Evolutionary conservation across 2,888 invertebrate species (phyloP).

Genomic region (Drosophila tanythrix): DNA sequence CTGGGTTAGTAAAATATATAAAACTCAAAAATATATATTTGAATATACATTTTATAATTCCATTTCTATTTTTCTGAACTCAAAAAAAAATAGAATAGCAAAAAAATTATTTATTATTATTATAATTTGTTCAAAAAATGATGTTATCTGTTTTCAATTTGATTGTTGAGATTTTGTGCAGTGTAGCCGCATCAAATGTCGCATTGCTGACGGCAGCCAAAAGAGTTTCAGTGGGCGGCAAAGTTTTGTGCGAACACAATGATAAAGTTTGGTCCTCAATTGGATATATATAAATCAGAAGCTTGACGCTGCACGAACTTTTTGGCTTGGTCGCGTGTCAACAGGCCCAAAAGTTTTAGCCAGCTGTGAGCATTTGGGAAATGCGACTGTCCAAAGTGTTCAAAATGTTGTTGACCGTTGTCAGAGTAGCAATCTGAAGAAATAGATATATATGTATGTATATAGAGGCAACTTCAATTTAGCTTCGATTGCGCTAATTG

Average conservation of each 20-base stretch:
- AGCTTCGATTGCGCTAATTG: conserved; percentile 53
- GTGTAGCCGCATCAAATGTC: conserved; percentile 32
- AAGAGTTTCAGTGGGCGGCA: conserved; percentile 35
- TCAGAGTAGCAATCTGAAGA: not conserved
- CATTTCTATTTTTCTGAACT: not conserved
- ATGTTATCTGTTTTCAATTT: not conserved
- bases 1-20: conserved; percentile 85
- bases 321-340: conserved; percentile 48
- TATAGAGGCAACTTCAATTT: conserved; percentile 28
- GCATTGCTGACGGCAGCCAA: conserved; percentile 40
- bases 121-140: not conserved
- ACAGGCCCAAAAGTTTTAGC: conserved; percentile 33
- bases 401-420: conserved; percentile 35
- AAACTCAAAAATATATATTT: not conserved
- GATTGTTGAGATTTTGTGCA: not conserved
- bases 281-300: conserved; percentile 73
- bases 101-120: not conserved
- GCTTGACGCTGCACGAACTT: conserved; percentile 44
- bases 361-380: conserved; percentile 26
- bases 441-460: not conserved
- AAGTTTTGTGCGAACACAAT: conserved; percentile 40
- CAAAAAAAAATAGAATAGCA: not conserved
- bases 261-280: conserved; percentile 70
- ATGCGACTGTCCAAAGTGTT: conserved; percentile 17
- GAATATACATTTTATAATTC: not conserved